Evolutionary conservation across 2,888 invertebrate species (phyloP).

Genomic region (Lochmaea crataegi): DNA sequence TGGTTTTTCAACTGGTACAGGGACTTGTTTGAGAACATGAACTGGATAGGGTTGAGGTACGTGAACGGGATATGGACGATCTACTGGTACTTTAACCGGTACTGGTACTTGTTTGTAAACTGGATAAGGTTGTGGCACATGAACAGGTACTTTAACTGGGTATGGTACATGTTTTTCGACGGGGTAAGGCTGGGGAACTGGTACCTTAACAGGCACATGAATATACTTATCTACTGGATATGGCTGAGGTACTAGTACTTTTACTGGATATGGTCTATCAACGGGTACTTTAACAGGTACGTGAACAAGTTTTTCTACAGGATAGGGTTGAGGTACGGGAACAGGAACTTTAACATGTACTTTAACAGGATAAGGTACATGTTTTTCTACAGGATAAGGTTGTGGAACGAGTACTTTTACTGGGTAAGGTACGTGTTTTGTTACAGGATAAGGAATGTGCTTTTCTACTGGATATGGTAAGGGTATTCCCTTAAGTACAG

Average conservation of each 20-base stretch:
- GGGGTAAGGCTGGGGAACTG: constrained; percentile 81
- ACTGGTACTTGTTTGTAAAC: constrained; percentile 75
- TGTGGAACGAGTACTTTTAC: constrained; percentile 73
- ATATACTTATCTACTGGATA: constrained; percentile 84
- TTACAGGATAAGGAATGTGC: constrained; percentile 74
- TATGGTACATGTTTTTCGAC: constrained; percentile 80
- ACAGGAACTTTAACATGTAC: constrained; percentile 85
- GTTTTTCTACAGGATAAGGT: constrained; percentile 80
- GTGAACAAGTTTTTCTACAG: constrained; percentile 82
- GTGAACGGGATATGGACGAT: constrained; percentile 77
- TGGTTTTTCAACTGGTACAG: constrained; percentile 76
- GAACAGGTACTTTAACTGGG: constrained; percentile 81
- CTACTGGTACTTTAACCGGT: constrained; percentile 78
- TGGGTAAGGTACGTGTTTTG: constrained; percentile 74
- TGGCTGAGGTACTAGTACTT: constrained; percentile 82
- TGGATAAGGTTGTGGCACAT: constrained; percentile 81
- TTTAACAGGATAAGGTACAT: constrained; percentile 77
- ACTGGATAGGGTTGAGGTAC: constrained; percentile 76
- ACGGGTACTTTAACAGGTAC: constrained; percentile 77
- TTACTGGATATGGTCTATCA: constrained; percentile 82
- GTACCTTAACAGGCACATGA: constrained; percentile 80
- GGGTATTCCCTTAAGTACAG: constrained; percentile 74
- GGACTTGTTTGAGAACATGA: constrained; percentile 76
- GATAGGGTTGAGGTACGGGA: constrained; percentile 81
- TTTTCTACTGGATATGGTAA: constrained; percentile 75